Evolutionary conservation across 2,888 invertebrate genomes (phyloP).

Genomic region (Kuschelorhynchus macadamiae): DNA sequence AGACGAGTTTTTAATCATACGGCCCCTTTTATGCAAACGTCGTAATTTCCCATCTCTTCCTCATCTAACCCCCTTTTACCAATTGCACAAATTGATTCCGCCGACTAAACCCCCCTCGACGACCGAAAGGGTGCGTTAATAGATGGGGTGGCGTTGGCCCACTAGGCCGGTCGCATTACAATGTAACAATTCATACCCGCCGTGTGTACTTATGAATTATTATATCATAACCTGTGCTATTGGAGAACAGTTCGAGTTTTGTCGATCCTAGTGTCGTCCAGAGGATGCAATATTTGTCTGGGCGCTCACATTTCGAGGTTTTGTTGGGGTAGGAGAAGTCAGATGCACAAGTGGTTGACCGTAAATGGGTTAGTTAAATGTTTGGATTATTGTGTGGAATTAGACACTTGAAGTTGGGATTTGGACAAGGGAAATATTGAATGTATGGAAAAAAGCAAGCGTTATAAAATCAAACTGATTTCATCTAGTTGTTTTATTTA

Average conservation of each 20-base stretch:
- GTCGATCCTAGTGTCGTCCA: background rate
- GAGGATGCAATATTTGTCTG: constrained; percentile 40
- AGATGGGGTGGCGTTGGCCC: constrained; percentile 37
- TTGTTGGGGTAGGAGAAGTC: constrained; percentile 65
- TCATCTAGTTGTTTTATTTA: too few species aligned
- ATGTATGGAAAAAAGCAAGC: too few species aligned
- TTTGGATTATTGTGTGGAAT: constrained; percentile 63
- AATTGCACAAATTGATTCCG: constrained; percentile 66
- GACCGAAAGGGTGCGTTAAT: constrained; percentile 46
- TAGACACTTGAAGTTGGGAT: constrained; percentile 43
- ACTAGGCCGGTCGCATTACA: constrained; percentile 31
- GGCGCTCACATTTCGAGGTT: constrained; percentile 47
- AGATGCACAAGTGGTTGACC: constrained; percentile 67
- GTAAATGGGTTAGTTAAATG: constrained; percentile 68
- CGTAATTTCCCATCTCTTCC: constrained; percentile 55
- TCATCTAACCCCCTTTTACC: constrained; percentile 55
- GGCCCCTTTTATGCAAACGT: constrained; percentile 60
- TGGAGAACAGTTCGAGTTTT: constrained; percentile 19
- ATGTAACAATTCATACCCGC: constrained; percentile 47
- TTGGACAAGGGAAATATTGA: constrained; percentile 22
- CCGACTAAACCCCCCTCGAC: constrained; percentile 40
- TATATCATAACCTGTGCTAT: constrained; percentile 62
- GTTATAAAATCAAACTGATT: too few species aligned
- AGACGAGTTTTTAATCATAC: constrained; percentile 62
- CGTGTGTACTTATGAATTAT: constrained; percentile 63